Evolutionary conservation across 2,797 vertebrate genomes (phyloP), one percentile per base, ranked within the genome.

Genomic region (Tarsius wallacei): DNA sequence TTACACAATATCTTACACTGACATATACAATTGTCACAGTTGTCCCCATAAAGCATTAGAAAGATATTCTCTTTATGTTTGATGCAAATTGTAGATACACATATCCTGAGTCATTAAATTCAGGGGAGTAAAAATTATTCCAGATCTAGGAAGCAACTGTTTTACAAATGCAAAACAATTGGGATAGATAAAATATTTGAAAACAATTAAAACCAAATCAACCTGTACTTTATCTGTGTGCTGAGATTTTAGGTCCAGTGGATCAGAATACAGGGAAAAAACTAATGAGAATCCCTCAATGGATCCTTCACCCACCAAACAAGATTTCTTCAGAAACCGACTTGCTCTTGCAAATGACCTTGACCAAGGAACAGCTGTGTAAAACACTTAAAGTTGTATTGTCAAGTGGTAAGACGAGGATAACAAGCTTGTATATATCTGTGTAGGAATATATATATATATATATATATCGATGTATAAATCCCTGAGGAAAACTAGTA

Each of bases 321-420:
- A 99, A 36, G 99, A 99, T 93, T 96, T 98, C 21, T 98, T 98
- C 96, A 99, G 99, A 98, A 98, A 98, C 92, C 99, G 98, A 98
- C 98, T 98, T 98, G 97, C 97, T 89, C 99, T 99, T 73, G 97
- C 98, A 97, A 98, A 96, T 98, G 99, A 99, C 97, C 97, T 99
- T 77, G 99, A 99, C 98, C 99, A 99, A 26, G 99, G 99, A 96
- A 99, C 99, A 87, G 99, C 99, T 90, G 99, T 99, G 97, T 99
- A 98, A 99, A 97, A 97, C 92, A 97, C 74, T 97, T 96, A 97
- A 97, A 97, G 97, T 96, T 97, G 97, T 98, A 95, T 97, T 98
- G 94, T 97, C 97, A 93, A 98, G 90, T 98, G 97, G 97, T 98
- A 97, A 97, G 98, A 97, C 91, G 94, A 98, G 97, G 97, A 85